Percentiles rank a stretch among this genome's conserved stretches.
phyloP scores from a whole-genome alignment of 1,140 invertebrate species.

The Brachystomella parvula region DNA sequence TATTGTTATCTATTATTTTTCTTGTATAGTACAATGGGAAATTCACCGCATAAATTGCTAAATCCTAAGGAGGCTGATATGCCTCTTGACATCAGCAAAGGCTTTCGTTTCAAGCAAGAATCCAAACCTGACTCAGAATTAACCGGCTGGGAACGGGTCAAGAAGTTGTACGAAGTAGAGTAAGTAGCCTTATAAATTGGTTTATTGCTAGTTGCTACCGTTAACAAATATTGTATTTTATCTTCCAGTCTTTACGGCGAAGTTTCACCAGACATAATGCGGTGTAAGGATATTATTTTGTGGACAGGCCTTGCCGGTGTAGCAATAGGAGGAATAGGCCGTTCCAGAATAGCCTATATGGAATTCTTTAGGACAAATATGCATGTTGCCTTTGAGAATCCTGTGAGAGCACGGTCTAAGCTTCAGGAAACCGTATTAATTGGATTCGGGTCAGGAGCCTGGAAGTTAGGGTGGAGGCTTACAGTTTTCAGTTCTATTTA shows the following conservation, averaged over 20 bases:
- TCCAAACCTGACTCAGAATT: conserved; percentile 21
- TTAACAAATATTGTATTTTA: conserved; percentile 9
- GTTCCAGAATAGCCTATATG: conserved; percentile 52
- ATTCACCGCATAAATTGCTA: not conserved
- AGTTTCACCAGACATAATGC: conserved; percentile 52
- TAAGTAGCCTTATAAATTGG: conserved; percentile 21
- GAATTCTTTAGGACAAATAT: conserved; percentile 64
- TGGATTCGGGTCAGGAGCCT: conserved; percentile 59
- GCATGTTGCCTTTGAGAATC: conserved; percentile 56
- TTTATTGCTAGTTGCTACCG: not conserved
- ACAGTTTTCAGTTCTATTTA: conserved; percentile 55
- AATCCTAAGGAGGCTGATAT: not conserved
- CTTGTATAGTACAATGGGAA: conserved; percentile 1
- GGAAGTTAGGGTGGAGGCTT: conserved; percentile 55
- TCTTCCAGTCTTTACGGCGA: conserved; percentile 52
- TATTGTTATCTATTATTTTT: too few relatives aligned
- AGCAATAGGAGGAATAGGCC: conserved; percentile 53
- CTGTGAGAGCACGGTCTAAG: conserved; percentile 58
- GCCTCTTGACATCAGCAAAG: not conserved
- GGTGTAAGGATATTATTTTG: conserved; percentile 47
- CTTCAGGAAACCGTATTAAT: conserved; percentile 57
- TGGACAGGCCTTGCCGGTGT: conserved; percentile 48
- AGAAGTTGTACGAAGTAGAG: conserved; percentile 33
- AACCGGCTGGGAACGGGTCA: conserved; percentile 37
- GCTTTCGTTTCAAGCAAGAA: not conserved